Evolutionary conservation across 2,113 vertebrate species (phyloP), one percentile per base, ranked within the genome.

Genomic region (Brevimyrus niger): DNA sequence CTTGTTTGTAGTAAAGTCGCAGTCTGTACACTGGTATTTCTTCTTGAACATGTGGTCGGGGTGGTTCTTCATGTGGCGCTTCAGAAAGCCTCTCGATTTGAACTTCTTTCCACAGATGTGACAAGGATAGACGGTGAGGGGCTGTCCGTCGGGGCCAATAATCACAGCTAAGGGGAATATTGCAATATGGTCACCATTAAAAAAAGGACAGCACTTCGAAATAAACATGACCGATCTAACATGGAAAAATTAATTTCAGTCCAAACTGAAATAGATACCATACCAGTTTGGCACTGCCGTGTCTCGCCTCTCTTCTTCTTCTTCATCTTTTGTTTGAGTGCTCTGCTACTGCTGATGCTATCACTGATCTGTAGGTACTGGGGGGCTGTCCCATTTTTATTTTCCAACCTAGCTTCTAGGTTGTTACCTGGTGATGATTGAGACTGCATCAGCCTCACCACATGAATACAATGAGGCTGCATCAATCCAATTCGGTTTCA

Each of bases 61-160:
- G 92, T 99, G 98, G 94, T 99, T 99, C 95, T 99, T 99, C 98
- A 99, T 99, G 92, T 99, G 98, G 88, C 98, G 97, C 95, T 99
- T 99, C 92, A 99, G 96, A 96, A 99, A 99, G 91, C 98, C 98
- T 91, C 98, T 96, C 86, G 98, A 98, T 93, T 99, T 98, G 95
- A 99, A 99, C 96, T 99, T 99, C 96, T 99, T 99, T 88, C 98
- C 97, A 93, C 98, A 99, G 95, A 99, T 96, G 95, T 99, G 97
- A 93, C 98, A 99, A 89, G 98, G 98, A 92, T 99, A 99, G 92
- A 99, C 98, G 9, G 98, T 99, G 96, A 99, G 95, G 88, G 98
- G 98, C 96, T 99, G 96, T 88, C 98, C 98, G 91, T 99, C 98
- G 76, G 98, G 98, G 93, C 98, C 98, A 91, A 99, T 99, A 94